Base-by-base conservation (phyloP, 1,140 invertebrate genomes). In the Helicorthomorpha holstii region DNA sequence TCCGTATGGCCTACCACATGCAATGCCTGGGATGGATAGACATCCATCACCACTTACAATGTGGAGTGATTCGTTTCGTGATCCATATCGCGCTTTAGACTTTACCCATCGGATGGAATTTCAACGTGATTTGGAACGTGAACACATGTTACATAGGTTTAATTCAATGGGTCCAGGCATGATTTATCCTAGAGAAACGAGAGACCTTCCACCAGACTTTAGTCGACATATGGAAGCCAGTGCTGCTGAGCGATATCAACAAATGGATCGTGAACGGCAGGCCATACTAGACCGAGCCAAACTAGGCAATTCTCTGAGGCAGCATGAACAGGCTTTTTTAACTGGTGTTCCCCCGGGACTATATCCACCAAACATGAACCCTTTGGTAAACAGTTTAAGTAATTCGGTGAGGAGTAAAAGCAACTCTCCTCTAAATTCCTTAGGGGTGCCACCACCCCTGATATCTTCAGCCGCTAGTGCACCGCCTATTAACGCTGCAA, bases 401-500 rank as follows among this genome's bases (percentile, higher is more conserved):
- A 10, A 24, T 3, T 3, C 51, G 3, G 44, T 25, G 7, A 2
- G 44, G 23, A 51, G 50, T 44, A 52, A 52, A 22, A 52, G 46
- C 44, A 48, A 48, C 19, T 52, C 51, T 29, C 51, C 51, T 19
- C 3, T 52, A 25, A 38, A 34, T 23, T 19, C 46, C 3, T 25
- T 52, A 16, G 51, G 51, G 7, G 27, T 52, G 7, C 51, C 51
- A 3, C 51, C 51, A 27, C 51, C 51, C 2, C 45, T 52, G 16
- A 52, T 52, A 3, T 44, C 51, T 27, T 52, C 51, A 14, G 44
- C 51, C 21, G 4, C 48, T 4, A n/a, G n/a, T n/a, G n/a, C n/a
- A 45, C 44, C 21, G 19, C 19, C 38, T 41, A 19, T 12, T 12
- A 19, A 19, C 12, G 51, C 46, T 19, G 27, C 27, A 19, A 48